Base-by-base conservation (phyloP, 2,797 vertebrate genomes). In the Cyclura pinguis region DNA sequence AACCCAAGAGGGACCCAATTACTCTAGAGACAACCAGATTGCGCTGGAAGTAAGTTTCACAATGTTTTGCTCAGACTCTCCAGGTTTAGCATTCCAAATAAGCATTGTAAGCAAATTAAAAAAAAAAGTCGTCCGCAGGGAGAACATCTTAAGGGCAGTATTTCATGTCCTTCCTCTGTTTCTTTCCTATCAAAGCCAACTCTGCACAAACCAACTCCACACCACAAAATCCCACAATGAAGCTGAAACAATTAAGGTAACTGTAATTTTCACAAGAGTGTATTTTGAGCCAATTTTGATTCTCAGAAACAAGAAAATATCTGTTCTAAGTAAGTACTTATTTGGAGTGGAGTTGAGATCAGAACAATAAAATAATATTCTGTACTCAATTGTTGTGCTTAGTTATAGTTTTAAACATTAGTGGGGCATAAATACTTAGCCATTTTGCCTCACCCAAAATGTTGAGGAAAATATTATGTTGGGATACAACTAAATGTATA, bases 221-320 rank as follows among this genome's bases (percentile, higher is more conserved):
- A 93, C 95, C 88, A 93, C 2, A 38, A 95, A 94, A 95, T 92
- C 94, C 52, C 86, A 82, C 90, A 93, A 85, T 95, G 94, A 93
- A 93, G 91, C 85, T 91, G 91, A 96, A 94, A 93, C 92, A 91
- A 93, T 95, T 85, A 93, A 87, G 90, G 89, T 93, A 91, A 92
- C 86, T 91, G 94, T 92, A 94, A 93, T 95, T 93, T 87, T 94
- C 87, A 88, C 85, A 74, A 85, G 78, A 91, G 92, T 89, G 57
- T 35, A 92, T 93, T 92, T 32, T 91, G 92, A 93, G 84, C 80
- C 90, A 93, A 90, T 94, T 94, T 92, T 94, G 92, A 80, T 92
- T 90, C 90, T 89, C 80, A 90, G 91, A 47, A 14, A 89, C 90
- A 80, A 91, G 0, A 10, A 47, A 92, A 88, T 91, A 91, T 91